Evolutionary conservation across 1,140 invertebrate species (phyloP).

Genomic region (Ostrea denselamellosa): DNA sequence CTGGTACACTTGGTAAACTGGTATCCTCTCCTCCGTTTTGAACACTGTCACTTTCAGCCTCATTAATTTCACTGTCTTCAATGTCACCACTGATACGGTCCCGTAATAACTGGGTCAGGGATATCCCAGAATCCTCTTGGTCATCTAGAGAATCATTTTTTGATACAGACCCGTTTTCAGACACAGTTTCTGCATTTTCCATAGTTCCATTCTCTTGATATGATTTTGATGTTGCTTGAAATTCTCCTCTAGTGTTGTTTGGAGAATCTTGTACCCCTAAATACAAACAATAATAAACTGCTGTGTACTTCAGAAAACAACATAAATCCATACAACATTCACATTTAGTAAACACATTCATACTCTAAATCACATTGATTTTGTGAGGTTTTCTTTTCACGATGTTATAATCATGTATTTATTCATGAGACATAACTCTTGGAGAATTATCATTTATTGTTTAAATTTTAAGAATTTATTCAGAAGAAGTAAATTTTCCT

Average conservation of each 20-base stretch:
- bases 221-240: not conserved
- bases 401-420: too few species aligned
- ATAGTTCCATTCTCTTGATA: not conserved
- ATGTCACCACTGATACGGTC: constrained; percentile 50
- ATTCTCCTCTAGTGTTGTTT: not conserved
- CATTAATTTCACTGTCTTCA: constrained; percentile 48
- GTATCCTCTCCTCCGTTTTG: constrained; percentile 14
- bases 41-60: constrained; percentile 49
- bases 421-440: too few species aligned
- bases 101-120: constrained; percentile 25
- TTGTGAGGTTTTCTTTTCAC: too few species aligned
- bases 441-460: too few species aligned
- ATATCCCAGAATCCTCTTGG: constrained; percentile 60
- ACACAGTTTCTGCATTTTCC: constrained; percentile 16
- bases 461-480: too few species aligned
- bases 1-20: constrained; percentile 49
- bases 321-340: too few species aligned
- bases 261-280: not conserved
- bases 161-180: not conserved
- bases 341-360: too few species aligned
- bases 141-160: constrained; percentile 44
- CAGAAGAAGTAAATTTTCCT: too few species aligned
- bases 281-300: not conserved
- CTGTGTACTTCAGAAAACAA: too few species aligned
- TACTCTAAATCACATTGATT: too few species aligned